Evolutionary conservation across 2,797 vertebrate genomes (phyloP), one percentile per base, ranked within the genome.

Genomic region (Psittacula derbiana): DNA sequence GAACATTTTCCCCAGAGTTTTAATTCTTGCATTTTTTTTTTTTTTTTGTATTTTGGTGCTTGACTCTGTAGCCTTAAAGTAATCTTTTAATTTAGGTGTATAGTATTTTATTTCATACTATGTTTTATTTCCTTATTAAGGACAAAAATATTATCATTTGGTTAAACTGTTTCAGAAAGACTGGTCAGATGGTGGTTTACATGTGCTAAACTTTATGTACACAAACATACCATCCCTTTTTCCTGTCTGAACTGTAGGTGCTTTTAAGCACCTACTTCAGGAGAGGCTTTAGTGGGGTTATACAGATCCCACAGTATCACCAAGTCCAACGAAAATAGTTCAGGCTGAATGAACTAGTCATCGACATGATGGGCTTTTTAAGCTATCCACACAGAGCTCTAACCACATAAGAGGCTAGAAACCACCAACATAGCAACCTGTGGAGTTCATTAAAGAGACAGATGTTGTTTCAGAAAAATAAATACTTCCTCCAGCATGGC

Each of bases 241-340:
- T 58, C 93, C 14, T 3, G 79, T 58, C 78, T 91, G 72, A 83
- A 53, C 88, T 86, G 67, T 71, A 66, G 79, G 73, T 80, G 57
- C 57, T 76, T 96, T 92, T 90, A 96, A 96, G 92, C 95, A 96
- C 83, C 90, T 88, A 91, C 90, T 97, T 94, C 61, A 93, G 93
- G 89, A 92, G 61, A 91, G 81, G 70, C 69, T 96, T 70, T 84
- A 70, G 91, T 62, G 96, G 92, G 89, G 88, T 93, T 95, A 87
- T 30, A 91, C 89, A 94, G 90, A 97, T 92, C 93, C 93, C 94
- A 71, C 83, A 95, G 60, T n/a, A 62, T 60, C 67, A 41, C 86
- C 21, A 31, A 43, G 93, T 91, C 97, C 97, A 97, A 96, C 0
- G 2, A 82, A 97, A 97, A 97, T 44, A 97, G 17, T 92, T 58